phyloP scores from a whole-genome alignment of 2,888 invertebrate genomes.

The Chydorus sphaericus region DNA sequence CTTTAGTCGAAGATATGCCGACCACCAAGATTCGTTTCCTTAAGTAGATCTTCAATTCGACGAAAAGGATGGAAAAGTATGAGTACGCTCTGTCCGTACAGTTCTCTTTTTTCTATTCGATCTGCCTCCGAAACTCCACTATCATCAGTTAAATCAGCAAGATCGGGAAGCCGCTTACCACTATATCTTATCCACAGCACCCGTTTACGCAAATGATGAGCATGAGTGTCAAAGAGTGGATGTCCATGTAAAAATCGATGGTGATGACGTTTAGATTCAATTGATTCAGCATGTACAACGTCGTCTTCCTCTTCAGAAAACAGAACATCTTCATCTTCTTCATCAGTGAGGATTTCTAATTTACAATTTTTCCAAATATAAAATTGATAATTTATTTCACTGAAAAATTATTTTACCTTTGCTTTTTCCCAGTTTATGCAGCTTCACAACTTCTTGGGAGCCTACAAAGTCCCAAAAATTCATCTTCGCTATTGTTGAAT shows the following conservation, averaged over 20 bases:
- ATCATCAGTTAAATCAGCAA: neutral
- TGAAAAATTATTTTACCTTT: neutral
- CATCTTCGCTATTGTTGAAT: neutral
- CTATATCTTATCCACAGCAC: neutral
- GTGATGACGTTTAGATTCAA: neutral
- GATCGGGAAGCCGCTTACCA: neutral
- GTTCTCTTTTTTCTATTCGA: neutral
- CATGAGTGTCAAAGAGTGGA: neutral
- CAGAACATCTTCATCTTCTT: neutral
- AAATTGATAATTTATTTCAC: too few relatives aligned
- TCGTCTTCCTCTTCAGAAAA: neutral
- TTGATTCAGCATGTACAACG: neutral
- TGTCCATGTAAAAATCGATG: neutral
- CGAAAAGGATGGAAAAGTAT: neutral
- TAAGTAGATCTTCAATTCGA: neutral
- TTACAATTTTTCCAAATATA: too few relatives aligned
- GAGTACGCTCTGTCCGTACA: neutral
- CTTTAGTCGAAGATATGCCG: neutral
- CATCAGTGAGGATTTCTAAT: too few relatives aligned
- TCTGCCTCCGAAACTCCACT: neutral
- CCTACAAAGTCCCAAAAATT: neutral
- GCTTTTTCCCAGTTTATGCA: neutral
- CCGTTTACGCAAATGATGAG: neutral
- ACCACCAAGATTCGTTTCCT: neutral
- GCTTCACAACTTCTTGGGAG: neutral